Evolutionary conservation across 2,888 invertebrate genomes (phyloP), one percentile per base, ranked within the genome.

Genomic region (Yponomeuta plumbellus): DNA sequence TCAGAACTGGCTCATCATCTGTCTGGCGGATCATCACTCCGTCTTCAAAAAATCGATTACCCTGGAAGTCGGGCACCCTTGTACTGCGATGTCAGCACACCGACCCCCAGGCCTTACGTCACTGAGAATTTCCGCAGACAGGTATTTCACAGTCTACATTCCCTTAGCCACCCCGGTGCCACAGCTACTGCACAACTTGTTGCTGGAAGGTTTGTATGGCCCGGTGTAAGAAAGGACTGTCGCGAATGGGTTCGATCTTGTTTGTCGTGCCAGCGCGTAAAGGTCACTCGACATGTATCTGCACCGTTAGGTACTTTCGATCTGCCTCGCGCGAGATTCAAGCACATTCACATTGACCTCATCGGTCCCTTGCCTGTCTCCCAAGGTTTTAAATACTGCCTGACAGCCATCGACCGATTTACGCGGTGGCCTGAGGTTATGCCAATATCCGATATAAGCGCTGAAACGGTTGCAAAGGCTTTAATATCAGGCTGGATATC

Each of bases 131-230:
- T 68, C 4, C 67, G 72, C 5, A 56, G 40, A 23, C 68, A 68
- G 56, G 56, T 71, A 4, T 72, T 69, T 34, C 56, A 69, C 11
- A 67, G 57, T 20, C 64, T 69, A 1, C 71, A 71, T 58, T 61
- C 59, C 6, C 56, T 70, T 1, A 72, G 71, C 59, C 71, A 71
- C 68, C 78, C 69, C 22, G 64, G 69, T n/a, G 57, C 67, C 6
- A 65, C 66, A n/a, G 67, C 70, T 10, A 59, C 70, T 0, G 52
- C 64, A 11, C 63, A 66, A 34, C 56, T 68, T 17, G 66, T 71
- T 2, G 64, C 69, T 11, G 63, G 69, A 44, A 67, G 70, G 0
- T 71, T 66, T 52, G 69, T 71, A n/a, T 71, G 71, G 71, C 71
- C 71, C 5, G 66, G 68, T 3, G 52, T 71, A 11, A 39, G 68